Evolutionary conservation across 2,797 vertebrate genomes (phyloP), one percentile per base, ranked within the genome.

Genomic region (Hippopotamyrus pictus): DNA sequence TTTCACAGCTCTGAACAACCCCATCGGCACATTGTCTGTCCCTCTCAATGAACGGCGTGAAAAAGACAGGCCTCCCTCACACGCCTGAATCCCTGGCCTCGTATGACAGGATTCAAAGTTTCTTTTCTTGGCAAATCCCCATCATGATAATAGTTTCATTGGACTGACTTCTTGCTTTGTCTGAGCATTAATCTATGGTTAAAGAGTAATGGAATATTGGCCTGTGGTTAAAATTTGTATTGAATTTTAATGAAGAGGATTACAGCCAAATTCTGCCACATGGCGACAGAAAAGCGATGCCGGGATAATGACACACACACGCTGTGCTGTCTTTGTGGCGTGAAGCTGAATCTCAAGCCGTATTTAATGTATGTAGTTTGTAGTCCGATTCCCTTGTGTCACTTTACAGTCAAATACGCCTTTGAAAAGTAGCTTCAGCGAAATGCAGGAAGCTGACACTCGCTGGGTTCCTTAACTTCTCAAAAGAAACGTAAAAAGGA

Each of bases 401-500:
- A 41, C 73, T 86, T 12, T 29, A 51, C 22, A 86, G 22, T 53
- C 12, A 86, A 33, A 86, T 25, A 29, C 22, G 33, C 22, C n/a
- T 29, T 53, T 53, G 73, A 17, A 53, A 25, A 86, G 46, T 33
- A 50, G 17, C 73, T 17, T 79, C 37, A 44, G 73, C 11, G 82
- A 57, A 54, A 86, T n/a, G 25, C 12, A 9, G 50, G 6, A 53
- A 87, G 50, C 4, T n/a, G 50, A 9, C 29, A 19, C 51, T 9
- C 19, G 1, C 3, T 33, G 5, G 8, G 2, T 95, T 94, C 94
- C 92, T 93, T 90, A 53, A 54, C 5, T 95, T 94, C 94, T 92
- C 93, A 89, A 94, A 93, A 94, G 94, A 94, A 93, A 93, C 95
- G 94, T 95, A 93, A 90, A 93, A 95, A 95, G 93, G 92, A 94